phyloP scores from a whole-genome alignment of 1,140 invertebrate species.

The Drosophila nannoptera region DNA sequence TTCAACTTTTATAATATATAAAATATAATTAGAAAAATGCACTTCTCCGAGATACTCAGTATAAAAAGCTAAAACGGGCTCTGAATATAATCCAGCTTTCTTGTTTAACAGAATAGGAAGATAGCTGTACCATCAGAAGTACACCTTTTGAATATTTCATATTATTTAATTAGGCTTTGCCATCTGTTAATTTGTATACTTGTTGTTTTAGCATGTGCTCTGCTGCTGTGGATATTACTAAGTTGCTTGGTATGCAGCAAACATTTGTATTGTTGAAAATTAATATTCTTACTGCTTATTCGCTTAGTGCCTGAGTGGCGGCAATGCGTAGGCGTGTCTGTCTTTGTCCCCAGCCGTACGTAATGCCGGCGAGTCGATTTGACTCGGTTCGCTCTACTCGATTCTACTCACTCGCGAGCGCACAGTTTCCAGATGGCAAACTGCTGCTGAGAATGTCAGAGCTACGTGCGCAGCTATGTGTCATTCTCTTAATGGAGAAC shows the following conservation, averaged over 20 bases:
- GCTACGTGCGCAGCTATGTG: conserved; percentile 67
- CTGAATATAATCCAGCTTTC: too few relatives aligned
- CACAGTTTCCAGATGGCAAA: conserved; percentile 15
- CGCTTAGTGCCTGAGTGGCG: conserved; percentile 32
- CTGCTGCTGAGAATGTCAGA: conserved; percentile 33
- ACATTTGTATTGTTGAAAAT: conserved; percentile 37
- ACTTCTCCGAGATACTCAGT: too few relatives aligned
- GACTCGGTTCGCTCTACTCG: conserved; percentile 3
- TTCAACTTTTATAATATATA: too few relatives aligned
- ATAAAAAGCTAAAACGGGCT: too few relatives aligned
- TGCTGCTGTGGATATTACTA: conserved; percentile 49
- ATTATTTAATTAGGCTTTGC: conserved; percentile 7
- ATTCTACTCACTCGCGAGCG: conserved; percentile 1
- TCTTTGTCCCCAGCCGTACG: conserved; percentile 27
- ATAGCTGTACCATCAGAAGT: too few relatives aligned
- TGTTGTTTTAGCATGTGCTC: conserved; percentile 31
- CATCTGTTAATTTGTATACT: conserved; percentile 8
- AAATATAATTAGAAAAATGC: too few relatives aligned
- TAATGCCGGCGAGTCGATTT: conserved; percentile 8
- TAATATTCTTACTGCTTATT: conserved; percentile 12
- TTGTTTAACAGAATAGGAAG: too few relatives aligned
- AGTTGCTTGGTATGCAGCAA: conserved; percentile 56
- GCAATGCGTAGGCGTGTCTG: conserved; percentile 50
- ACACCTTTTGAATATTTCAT: conserved; percentile 3
- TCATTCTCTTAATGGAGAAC: conserved; percentile 57